Base-by-base conservation (phyloP, 2,888 invertebrate species). In the Hofmannophila pseudospretella region DNA sequence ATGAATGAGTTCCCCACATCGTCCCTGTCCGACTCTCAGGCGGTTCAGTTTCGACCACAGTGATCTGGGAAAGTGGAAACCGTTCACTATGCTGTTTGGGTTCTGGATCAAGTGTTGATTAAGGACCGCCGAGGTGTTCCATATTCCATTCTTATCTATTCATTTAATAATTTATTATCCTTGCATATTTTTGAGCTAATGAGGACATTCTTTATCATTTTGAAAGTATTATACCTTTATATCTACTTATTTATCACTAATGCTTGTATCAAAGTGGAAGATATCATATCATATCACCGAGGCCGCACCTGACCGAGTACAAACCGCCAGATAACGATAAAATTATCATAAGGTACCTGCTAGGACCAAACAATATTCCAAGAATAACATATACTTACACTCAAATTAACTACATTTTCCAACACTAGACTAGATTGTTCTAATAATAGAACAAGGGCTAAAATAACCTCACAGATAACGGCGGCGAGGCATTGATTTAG, bases 271-370 rank as follows among this genome's bases (percentile, higher is more conserved):
- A 27, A 7, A 11, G 12, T 27, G 11, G 10, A 11, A 12, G 27
- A 27, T 27, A 27, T 27, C 27, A 27, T 27, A 27, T 27, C 27
- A 27, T 36, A 37, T 43, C 36, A 37, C 31, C 28, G 41, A 37
- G 46, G 51, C 56, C 59, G 42, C 57, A 57, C 66, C 63, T 63
- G 57, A 49, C 45, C 52, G 45, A 38, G 38, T 44, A 16, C 37
- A 41, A 39, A 34, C 27, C 36, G 35, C 26, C 36, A 46, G 65
- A 63, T 65, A 65, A 53, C 35, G 41, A 11, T 36, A 40, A 39
- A 31, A 4, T 19, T 35, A 58, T 58, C 60, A 41, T 36, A 39
- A 32, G 28, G 39, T 41, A 41, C 40, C 7, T n/a, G n/a, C n/a
- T n/a, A n/a, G n/a, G n/a, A n/a, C 10, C 16, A 16, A 4, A 16